phyloP scores from a whole-genome alignment of 1,140 invertebrate genomes.

The Drosophila littoralis region DNA sequence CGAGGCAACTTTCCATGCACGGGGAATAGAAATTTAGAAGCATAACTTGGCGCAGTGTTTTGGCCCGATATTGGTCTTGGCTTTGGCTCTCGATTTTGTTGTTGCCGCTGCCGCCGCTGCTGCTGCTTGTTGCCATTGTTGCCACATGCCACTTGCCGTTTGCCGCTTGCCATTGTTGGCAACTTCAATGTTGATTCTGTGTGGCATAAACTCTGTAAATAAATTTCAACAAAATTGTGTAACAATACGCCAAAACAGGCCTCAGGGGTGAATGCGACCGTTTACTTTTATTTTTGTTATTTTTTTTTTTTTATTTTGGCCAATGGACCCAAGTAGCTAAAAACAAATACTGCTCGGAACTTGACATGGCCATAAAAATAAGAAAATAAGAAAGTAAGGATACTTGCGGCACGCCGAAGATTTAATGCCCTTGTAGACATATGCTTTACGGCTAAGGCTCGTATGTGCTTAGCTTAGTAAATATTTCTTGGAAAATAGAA shows the following conservation, averaged over 20 bases:
- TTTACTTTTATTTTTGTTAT: conserved; percentile 23
- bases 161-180: conserved; percentile 48
- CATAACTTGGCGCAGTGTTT: conserved; percentile 74
- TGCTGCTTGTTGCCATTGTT: conserved; percentile 14
- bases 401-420: neutral
- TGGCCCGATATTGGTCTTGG: conserved; percentile 71
- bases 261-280: conserved; percentile 67
- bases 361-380: conserved; percentile 62
- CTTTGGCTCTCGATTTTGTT: conserved; percentile 54
- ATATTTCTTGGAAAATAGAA: no score
- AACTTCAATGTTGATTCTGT: conserved; percentile 80
- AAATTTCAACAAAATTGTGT: conserved; percentile 82
- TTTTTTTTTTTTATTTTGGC: neutral
- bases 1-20: conserved; percentile 53
- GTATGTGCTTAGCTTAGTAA: no score
- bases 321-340: conserved; percentile 19
- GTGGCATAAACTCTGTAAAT: conserved; percentile 80
- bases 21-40: conserved; percentile 78
- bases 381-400: conserved; percentile 7
- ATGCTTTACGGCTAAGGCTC: no score
- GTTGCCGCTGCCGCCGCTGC: conserved; percentile 20
- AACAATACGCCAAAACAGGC: conserved; percentile 76
- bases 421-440: no score
- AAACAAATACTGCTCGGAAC: conserved; percentile 37
- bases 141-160: conserved; percentile 12